Conservation (phyloP, 1,140 invertebrate genomes). For the Oncopeltus fasciatus region DNA sequence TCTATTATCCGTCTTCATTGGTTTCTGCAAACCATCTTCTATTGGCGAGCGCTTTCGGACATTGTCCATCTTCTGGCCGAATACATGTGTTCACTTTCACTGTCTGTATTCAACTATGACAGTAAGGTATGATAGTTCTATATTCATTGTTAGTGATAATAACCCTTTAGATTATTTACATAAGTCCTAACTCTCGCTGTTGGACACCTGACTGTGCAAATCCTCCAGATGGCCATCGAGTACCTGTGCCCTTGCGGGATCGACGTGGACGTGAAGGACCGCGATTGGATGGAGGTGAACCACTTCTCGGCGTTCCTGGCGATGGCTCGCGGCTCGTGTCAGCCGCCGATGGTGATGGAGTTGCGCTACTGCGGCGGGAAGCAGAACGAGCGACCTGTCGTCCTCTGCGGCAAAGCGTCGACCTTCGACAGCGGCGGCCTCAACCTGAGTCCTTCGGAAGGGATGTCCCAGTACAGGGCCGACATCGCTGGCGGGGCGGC, state of each 20-base stretch:
- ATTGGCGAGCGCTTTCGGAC: too few relatives aligned
- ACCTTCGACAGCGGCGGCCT: conserved; percentile 83
- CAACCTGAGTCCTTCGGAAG: conserved; percentile 55
- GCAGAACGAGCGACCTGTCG: conserved; percentile 26
- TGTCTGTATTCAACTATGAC: too few relatives aligned
- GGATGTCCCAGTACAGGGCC: conserved; percentile 70
- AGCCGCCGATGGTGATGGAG: conserved; percentile 39
- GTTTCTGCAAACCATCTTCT: too few relatives aligned
- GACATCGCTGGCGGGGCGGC: conserved; percentile 82
- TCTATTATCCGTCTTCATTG: too few relatives aligned
- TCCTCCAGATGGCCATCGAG: conserved; percentile 14
- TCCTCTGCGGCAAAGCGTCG: conserved; percentile 49
- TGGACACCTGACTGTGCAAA: too few relatives aligned
- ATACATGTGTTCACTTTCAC: too few relatives aligned
- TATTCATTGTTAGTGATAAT: too few relatives aligned
- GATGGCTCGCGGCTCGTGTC: conserved; percentile 37
- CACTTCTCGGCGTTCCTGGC: conserved; percentile 40
- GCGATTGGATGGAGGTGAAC: conserved; percentile 35
- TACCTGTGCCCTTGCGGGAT: conserved; percentile 22
- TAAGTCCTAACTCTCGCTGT: too few relatives aligned
- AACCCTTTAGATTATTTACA: too few relatives aligned
- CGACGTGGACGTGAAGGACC: conserved; percentile 29
- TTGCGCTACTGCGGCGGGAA: conserved; percentile 28
- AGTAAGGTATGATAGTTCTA: too few relatives aligned
- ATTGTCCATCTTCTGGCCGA: too few relatives aligned